Evolutionary conservation across 2,888 invertebrate genomes (phyloP), one percentile per base, ranked within the genome.

Genomic region (Micoletzkya japonica): DNA sequence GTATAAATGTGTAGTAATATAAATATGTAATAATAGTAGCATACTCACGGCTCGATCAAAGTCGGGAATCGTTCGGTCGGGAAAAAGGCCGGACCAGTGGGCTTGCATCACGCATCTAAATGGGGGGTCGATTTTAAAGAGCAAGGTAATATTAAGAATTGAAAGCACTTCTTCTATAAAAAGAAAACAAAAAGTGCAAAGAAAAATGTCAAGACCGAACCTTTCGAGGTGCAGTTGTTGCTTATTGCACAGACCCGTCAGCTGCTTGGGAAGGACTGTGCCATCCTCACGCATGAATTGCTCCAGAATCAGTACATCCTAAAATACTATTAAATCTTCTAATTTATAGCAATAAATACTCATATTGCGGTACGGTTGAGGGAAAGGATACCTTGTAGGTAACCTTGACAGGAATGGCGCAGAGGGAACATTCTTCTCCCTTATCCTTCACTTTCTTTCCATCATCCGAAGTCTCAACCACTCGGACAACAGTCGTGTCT

Each of bases 211-310:
- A 49, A 36, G 6, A 14, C 4, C 44, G 17, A 30, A 79, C 75
- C 78, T 72, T 63, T 84, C 84, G 36, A 84, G 28, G 52, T 76
- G 74, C 58, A 82, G 73, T 60, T 84, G 84, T 71, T 84, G 83
- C 32, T 76, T 77, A 69, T 75, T 76, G 71, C 84, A 84, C 17
- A 84, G 74, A 50, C 86, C 86, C 4, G 86, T 86, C 7, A 86
- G 73, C 39, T 85, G 75, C 10, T 77, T 76, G 2, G 86, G 83
- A 32, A 87, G 76, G 50, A 87, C 79, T 2, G 84, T 81, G 0
- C 87, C 87, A 73, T 87, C 85, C 4, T 81, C 79, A 20, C 85
- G 79, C 81, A 86, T 82, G 70, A 87, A 87, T 72, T 87, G 87
- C 58, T 82, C 82, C 69, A 87, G 71, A 71, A 87, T 85, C 30